Evolutionary conservation across 1,140 invertebrate genomes (phyloP), one percentile per base, ranked within the genome.

Genomic region (Neelides sp.): DNA sequence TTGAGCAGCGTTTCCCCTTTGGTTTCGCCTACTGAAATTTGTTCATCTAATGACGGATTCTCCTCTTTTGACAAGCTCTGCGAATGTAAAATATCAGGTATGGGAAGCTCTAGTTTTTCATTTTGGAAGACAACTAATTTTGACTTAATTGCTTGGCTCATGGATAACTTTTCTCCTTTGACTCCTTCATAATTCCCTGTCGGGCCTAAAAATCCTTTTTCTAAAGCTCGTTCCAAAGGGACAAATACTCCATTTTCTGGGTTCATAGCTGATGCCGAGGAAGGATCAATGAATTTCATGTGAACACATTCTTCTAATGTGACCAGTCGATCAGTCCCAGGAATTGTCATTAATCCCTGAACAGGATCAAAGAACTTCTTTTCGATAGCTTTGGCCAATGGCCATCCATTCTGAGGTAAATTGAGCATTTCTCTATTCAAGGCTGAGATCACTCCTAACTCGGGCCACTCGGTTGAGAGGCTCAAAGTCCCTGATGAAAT

Each of bases 261-360:
- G 65, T 92, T 85, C 49, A 87, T 68, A 7, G 89, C 84, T 22
- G 76, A 64, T 22, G 83, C 83, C 2, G 86, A 89, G 47, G 78
- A 70, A 2, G 82, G 76, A 67, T 91, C 81, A 35, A 96, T 84
- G 10, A 94, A 81, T 62, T 83, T 78, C 40, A 88, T 70, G 59
- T 80, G 78, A 26, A 94, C 70, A 60, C 89, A 91, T 67, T 93
- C 86, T 67, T 87, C 76, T 58, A 97, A 82, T 50, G 85, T 83
- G 3, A 92, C 76, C 24, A 85, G 68, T 61, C 84, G 75, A 65
- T 90, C 85, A 1, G 85, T 87, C 26, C 82, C 82, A 30, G 88
- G 86, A 60, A 95, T 85, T 43, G 81, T 80, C 63, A 94, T 90
- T 2, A 88, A 70, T 2, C 89, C 88, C 4, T 77, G 81, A 1